These are phyloP conservation scores for Polydesmus complanatus DNA, from an alignment of 2,888 invertebrate species.

Conservation along the genomic window DNA sequence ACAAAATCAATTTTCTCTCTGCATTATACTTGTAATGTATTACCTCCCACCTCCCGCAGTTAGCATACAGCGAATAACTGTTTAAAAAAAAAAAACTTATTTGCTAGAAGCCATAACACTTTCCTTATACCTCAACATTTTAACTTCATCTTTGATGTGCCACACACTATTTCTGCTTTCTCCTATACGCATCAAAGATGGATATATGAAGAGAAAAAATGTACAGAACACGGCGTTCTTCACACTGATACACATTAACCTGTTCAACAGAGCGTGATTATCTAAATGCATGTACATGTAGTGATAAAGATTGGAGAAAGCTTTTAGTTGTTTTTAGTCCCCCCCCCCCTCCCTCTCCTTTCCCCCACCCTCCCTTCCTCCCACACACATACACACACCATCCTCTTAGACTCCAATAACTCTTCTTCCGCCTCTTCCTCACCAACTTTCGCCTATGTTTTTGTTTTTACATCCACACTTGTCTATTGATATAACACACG, in stretches of 20 bases:
- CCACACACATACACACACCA: neutral
- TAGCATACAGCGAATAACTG: too few relatives aligned
- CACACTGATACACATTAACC: neutral
- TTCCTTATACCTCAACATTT: neutral
- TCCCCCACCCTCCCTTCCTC: neutral
- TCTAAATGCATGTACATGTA: neutral
- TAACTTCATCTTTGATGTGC: neutral
- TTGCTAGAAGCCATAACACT: neutral
- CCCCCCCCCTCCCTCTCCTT: neutral
- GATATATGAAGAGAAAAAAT: neutral
- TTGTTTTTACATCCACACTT: too few relatives aligned
- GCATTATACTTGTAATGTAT: too few relatives aligned
- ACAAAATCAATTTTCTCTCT: too few relatives aligned
- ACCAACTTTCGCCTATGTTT: too few relatives aligned
- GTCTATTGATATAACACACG: too few relatives aligned
- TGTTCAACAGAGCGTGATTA: neutral
- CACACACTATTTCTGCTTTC: neutral
- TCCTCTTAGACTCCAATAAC: neutral
- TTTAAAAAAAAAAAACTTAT: too few relatives aligned
- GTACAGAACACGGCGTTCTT: neutral
- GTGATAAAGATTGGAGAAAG: conserved; percentile 12
- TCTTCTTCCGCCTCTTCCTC: neutral
- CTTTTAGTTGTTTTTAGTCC: conserved; percentile 3
- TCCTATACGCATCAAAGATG: too few relatives aligned
- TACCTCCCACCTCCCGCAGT: too few relatives aligned